Evolutionary conservation across 1,140 invertebrate species (phyloP).

Genomic region (Drosophila mojavensis): DNA sequence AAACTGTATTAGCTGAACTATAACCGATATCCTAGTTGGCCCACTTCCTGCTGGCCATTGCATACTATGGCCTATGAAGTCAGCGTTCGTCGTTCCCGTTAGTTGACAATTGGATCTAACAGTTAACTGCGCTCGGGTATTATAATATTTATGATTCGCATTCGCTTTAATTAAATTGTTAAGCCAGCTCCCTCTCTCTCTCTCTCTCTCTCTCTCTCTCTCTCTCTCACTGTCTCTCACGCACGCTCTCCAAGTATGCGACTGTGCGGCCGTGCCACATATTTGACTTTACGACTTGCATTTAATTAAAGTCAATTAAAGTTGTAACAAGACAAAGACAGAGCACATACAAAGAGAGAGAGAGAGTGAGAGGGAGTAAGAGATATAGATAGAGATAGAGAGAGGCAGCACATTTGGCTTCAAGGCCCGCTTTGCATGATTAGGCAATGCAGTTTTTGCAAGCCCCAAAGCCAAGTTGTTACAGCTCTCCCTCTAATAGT

Average conservation of each 20-base stretch:
- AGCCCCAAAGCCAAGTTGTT: background rate
- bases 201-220: too few relatives aligned
- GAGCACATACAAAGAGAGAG: background rate
- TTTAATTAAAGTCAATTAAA: slow-evolving; percentile 75
- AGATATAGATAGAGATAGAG: background rate
- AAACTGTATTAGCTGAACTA: too few relatives aligned
- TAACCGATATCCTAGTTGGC: background rate
- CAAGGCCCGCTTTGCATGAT: background rate
- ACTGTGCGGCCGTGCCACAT: slow-evolving; percentile 32
- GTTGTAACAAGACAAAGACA: slow-evolving; percentile 29
- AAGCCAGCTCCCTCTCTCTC: slow-evolving; percentile 1
- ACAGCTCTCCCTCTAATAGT: too few relatives aligned
- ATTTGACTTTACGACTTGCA: slow-evolving; percentile 77
- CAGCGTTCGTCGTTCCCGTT: slow-evolving; percentile 3
- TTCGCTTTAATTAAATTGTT: slow-evolving; percentile 72
- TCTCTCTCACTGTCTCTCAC: too few relatives aligned
- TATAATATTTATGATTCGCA: slow-evolving; percentile 78
- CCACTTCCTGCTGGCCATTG: background rate
- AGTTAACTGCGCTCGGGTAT: slow-evolving; percentile 30
- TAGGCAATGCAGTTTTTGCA: background rate
- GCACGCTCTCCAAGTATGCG: background rate
- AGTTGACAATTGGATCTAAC: slow-evolving; percentile 40
- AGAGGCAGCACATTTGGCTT: background rate
- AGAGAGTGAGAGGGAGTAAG: background rate
- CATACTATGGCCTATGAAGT: background rate